Conservation (phyloP, 2,888 invertebrate species). For the Diachrysia chrysitis region DNA sequence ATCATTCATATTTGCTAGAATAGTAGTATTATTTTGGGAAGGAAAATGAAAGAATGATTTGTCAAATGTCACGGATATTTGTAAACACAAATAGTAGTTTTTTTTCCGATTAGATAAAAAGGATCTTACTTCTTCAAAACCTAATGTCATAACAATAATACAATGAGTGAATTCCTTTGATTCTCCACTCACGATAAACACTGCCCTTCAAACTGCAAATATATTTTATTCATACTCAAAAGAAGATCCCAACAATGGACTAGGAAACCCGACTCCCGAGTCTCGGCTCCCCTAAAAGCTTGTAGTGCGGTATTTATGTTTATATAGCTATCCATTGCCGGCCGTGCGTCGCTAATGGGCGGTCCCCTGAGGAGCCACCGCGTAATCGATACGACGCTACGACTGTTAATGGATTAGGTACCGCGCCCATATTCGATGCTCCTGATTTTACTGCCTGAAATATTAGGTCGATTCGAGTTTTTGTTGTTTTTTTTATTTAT, state of each 20-base stretch:
- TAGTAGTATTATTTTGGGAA: no score
- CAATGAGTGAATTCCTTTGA: background rate
- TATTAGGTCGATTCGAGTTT: background rate
- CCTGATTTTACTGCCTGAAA: conserved; percentile 36
- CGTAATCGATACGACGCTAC: conserved; percentile 58
- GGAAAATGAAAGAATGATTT: no score
- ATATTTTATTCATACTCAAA: conserved; percentile 27
- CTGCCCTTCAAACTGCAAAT: conserved; percentile 8
- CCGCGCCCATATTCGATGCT: conserved; percentile 39
- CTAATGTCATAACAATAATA: background rate
- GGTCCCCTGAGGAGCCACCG: conserved; percentile 56
- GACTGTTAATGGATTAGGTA: conserved; percentile 58
- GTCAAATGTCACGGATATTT: no score
- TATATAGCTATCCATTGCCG: conserved; percentile 54
- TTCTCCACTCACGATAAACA: conserved; percentile 7
- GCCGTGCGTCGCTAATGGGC: conserved; percentile 60
- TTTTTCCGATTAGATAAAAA: background rate
- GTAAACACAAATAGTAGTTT: no score
- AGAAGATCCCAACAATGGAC: conserved; percentile 25
- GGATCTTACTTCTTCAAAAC: background rate
- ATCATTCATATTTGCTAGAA: no score
- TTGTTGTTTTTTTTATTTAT: background rate
- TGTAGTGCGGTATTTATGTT: conserved; percentile 44
- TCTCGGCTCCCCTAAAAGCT: conserved; percentile 44
- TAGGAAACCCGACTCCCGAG: conserved; percentile 43